A percentile compares a stretch with the other conserved stretches of the same genome.
Conservation (phyloP, 2,113 vertebrate genomes). For the Hyla sarda region DNA sequence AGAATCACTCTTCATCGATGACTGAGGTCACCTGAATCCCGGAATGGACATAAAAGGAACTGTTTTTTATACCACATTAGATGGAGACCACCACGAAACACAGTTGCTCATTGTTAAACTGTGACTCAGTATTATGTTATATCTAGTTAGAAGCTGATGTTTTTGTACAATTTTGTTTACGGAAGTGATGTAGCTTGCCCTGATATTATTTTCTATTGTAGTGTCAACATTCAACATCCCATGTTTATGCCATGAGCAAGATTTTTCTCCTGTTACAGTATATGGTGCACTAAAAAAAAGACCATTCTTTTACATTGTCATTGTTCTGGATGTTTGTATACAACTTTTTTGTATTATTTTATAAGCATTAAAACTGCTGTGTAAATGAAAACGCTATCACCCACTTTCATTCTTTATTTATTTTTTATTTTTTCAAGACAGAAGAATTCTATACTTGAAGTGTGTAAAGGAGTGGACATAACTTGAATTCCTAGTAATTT, state of each 20-base stretch:
- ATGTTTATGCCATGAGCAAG: constrained; percentile 87
- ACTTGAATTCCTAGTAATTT: constrained; percentile 60
- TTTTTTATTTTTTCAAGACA: constrained; percentile 69
- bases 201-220: constrained; percentile 69
- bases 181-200: constrained; percentile 93
- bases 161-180: constrained; percentile 99
- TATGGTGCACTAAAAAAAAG: constrained; percentile 82
- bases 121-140: constrained; percentile 89
- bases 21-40: constrained; percentile 97
- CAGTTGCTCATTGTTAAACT: constrained; percentile 86
- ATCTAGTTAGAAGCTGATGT: constrained; percentile 94
- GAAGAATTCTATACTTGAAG: constrained; percentile 66
- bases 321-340: constrained; percentile 98
- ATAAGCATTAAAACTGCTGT: constrained; percentile 71
- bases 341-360: constrained; percentile 77
- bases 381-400: constrained; percentile 60
- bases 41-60: constrained; percentile 71
- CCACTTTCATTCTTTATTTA: constrained; percentile 73
- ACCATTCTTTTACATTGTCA: constrained; percentile 81
- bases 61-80: constrained; percentile 87
- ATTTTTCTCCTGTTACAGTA: constrained; percentile 76
- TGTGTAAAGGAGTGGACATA: constrained; percentile 56
- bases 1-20: constrained; percentile 98
- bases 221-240: constrained; percentile 79
- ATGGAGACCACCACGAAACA: constrained; percentile 89